Conservation (phyloP, 1,140 invertebrate species). For the Macrostomum lignano region DNA sequence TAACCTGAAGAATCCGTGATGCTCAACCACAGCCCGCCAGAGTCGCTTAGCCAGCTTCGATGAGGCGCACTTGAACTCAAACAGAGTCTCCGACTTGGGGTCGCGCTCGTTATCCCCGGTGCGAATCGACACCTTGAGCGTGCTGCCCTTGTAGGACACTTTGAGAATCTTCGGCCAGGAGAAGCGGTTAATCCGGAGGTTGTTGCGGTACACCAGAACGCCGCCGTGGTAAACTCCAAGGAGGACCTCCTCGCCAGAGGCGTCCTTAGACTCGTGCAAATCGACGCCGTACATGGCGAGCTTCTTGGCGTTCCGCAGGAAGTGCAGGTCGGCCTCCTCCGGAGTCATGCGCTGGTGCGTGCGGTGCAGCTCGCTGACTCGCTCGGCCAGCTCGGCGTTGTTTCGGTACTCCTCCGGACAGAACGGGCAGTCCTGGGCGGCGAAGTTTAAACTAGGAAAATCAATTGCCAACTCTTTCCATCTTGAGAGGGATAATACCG, state of each 20-base stretch:
- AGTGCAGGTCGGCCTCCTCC: constrained; percentile 70
- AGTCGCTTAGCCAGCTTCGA: neutral
- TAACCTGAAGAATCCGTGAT: constrained; percentile 5
- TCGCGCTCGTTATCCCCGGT: constrained; percentile 2
- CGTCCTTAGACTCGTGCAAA: constrained; percentile 33
- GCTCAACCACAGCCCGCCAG: neutral
- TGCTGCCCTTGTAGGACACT: neutral
- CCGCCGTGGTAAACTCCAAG: constrained; percentile 2
- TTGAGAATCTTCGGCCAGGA: constrained; percentile 2
- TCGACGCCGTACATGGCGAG: constrained; percentile 78
- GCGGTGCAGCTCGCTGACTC: too few species aligned
- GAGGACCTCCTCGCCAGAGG: neutral
- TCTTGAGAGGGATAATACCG: too few species aligned
- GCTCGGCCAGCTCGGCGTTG: too few species aligned
- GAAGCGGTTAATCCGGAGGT: constrained; percentile 1
- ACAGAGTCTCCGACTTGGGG: neutral
- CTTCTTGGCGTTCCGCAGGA: constrained; percentile 74
- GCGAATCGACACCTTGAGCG: neutral
- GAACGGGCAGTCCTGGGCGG: too few species aligned
- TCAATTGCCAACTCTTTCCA: too few species aligned
- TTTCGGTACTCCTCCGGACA: too few species aligned
- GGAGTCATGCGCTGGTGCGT: too few species aligned
- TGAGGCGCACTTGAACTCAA: neutral
- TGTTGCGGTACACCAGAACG: neutral
- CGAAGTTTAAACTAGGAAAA: too few species aligned